phyloP scores from a whole-genome alignment of 2,888 invertebrate genomes.

The Rhingia rostrata region DNA sequence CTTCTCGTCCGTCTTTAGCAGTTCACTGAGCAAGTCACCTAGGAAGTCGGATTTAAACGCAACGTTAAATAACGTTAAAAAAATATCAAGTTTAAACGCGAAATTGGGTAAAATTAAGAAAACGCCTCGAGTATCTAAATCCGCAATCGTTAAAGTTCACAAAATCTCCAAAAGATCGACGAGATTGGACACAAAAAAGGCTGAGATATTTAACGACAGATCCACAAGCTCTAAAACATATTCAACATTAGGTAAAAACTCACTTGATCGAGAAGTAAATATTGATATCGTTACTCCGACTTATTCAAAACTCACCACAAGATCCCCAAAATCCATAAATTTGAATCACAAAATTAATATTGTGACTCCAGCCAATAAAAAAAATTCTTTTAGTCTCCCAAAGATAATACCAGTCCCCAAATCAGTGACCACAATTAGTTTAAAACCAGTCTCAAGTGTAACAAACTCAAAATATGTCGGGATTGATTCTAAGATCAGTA shows the following conservation, averaged over 20 bases:
- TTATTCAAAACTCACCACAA: no score
- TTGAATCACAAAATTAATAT: no score
- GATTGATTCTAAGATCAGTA: background rate
- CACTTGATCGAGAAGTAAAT: no score
- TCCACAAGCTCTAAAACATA: no score
- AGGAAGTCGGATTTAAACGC: background rate
- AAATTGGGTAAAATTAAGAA: background rate
- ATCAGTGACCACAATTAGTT: background rate
- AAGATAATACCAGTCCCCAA: no score
- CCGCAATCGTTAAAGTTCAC: slow-evolving; percentile 2
- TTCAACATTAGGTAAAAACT: no score
- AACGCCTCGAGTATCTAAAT: background rate
- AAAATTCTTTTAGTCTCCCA: no score
- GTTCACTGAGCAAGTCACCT: background rate
- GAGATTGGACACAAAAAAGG: background rate
- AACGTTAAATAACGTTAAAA: background rate
- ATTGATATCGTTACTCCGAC: no score
- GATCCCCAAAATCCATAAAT: no score
- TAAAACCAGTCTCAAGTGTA: background rate
- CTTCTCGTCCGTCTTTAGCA: slow-evolving; percentile 31
- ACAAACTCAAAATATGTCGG: background rate
- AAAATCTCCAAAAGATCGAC: slow-evolving; percentile 35
- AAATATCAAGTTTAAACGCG: no score
- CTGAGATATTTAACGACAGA: no score
- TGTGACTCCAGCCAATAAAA: no score